phyloP scores from a whole-genome alignment of 2,888 invertebrate genomes.

The Calliphora vomitoria region DNA sequence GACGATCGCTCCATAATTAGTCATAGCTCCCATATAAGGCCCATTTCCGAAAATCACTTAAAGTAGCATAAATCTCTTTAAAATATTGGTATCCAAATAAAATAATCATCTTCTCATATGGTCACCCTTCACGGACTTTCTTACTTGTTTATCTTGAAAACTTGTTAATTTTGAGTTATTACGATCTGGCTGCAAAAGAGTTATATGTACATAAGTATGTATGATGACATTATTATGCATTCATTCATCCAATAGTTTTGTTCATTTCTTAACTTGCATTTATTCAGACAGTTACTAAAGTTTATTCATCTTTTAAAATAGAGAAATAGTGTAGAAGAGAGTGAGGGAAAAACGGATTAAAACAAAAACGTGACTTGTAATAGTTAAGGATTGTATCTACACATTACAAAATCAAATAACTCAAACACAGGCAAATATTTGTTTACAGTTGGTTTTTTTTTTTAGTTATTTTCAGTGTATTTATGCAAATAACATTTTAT shows the following conservation, averaged over 20 bases:
- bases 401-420: neutral
- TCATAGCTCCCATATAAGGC: no score
- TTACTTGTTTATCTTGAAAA: no score
- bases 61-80: no score
- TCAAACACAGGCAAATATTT: no score
- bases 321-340: neutral
- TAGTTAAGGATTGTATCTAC: neutral
- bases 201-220: neutral
- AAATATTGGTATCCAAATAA: no score
- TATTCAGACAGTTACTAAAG: conserved; percentile 20
- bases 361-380: conserved; percentile 49
- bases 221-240: conserved; percentile 37
- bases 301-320: conserved; percentile 44
- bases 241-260: conserved; percentile 33
- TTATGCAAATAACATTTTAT: conserved; percentile 22
- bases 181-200: no score
- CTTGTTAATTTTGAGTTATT: no score
- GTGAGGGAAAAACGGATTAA: neutral
- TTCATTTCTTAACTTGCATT: neutral
- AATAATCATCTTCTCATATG: no score
- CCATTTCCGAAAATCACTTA: no score
- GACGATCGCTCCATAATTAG: no score
- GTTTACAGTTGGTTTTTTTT: neutral
- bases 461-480: conserved; percentile 5
- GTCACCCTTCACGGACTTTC: no score